Conservation (phyloP, 2,797 vertebrate genomes). For the Gobionotothen gibberifrons region DNA sequence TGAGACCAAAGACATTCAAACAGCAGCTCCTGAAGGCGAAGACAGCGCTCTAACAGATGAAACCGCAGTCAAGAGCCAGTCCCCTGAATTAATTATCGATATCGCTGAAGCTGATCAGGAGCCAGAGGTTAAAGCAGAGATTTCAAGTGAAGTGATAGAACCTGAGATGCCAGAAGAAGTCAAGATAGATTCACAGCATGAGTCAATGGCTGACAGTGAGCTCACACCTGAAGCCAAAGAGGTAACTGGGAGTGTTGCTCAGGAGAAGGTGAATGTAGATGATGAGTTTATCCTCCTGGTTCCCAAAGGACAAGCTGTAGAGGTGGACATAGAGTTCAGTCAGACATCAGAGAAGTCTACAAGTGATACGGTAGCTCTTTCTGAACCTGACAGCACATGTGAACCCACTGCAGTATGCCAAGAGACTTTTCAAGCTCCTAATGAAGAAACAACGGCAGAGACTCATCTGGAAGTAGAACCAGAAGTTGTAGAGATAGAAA, state of each 20-base stretch:
- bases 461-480: conserved; percentile 41
- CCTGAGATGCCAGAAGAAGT: conserved; percentile 11
- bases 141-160: conserved; percentile 16
- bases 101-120: conserved; percentile 15
- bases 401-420: background rate
- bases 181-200: conserved; percentile 7
- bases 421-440: no score
- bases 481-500: no score
- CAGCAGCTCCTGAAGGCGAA: conserved; percentile 3
- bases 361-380: conserved; percentile 23
- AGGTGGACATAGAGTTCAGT: conserved; percentile 68
- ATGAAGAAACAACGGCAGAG: conserved; percentile 38
- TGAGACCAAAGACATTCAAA: conserved; percentile 1
- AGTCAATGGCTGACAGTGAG: conserved; percentile 11
- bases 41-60: conserved; percentile 1
- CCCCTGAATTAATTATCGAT: background rate
- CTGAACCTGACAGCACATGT: conserved; percentile 38
- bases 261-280: conserved; percentile 37
- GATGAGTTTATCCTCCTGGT: conserved; percentile 71
- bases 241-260: conserved; percentile 21
- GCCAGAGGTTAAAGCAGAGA: conserved; percentile 34
- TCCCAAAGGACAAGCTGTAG: conserved; percentile 75
- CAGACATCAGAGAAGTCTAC: conserved; percentile 30
- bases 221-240: conserved; percentile 23
- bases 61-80: conserved; percentile 5